Conservation (phyloP, 2,113 vertebrate species). For the Alosa alosa region DNA sequence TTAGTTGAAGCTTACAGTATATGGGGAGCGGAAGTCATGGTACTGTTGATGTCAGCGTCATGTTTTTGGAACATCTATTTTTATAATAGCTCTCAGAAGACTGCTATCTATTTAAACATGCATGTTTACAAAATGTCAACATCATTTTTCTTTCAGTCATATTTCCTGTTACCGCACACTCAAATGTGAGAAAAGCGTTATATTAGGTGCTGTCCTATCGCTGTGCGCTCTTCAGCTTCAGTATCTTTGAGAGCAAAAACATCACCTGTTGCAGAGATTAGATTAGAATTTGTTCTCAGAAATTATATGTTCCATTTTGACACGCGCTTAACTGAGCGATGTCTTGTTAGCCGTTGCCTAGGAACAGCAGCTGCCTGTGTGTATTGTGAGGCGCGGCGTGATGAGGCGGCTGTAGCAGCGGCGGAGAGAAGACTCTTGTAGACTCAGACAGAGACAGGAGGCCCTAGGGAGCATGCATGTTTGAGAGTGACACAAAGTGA, state of each 20-base stretch:
- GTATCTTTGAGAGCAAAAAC: not conserved
- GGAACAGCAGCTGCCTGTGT: not conserved
- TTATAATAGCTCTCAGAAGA: no score
- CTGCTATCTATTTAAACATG: no score
- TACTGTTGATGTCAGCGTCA: no score
- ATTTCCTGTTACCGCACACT: no score
- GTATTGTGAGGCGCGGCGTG: not conserved
- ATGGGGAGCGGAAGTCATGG: no score
- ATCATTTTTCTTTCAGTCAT: no score
- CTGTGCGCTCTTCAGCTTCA: no score
- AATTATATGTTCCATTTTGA: not conserved
- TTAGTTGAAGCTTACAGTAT: no score
- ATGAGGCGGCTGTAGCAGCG: not conserved
- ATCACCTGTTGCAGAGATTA: not conserved
- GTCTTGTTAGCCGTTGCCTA: constrained; percentile 13
- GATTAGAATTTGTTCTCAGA: not conserved
- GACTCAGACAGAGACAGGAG: not conserved
- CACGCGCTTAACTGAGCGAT: not conserved
- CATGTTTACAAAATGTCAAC: no score
- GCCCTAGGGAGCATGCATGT: not conserved
- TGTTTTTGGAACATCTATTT: no score
- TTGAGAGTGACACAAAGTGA: constrained; percentile 6
- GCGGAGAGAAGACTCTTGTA: not conserved
- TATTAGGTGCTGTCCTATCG: not conserved
- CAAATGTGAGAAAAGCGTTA: no score